Percentiles rank a stretch among this genome's conserved stretches.
phyloP scores from a whole-genome alignment of 2,888 invertebrate species.

The Tryphoninae sp. region DNA sequence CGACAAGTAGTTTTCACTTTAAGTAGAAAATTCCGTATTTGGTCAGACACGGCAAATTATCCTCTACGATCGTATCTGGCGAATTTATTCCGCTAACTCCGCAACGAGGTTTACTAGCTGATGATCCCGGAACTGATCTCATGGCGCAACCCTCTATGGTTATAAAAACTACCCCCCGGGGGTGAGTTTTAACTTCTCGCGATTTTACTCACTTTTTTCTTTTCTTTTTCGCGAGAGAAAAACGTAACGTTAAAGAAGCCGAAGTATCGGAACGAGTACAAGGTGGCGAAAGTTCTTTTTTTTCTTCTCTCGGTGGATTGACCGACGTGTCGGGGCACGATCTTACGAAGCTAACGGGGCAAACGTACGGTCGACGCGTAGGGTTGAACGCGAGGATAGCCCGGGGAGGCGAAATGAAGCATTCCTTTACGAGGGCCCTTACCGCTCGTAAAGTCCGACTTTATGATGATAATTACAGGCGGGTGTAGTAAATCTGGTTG shows the following conservation, averaged over 20 bases:
- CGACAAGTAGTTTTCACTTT: constrained; percentile 7
- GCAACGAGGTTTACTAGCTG: constrained; percentile 4
- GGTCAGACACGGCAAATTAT: constrained; percentile 27
- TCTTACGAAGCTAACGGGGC: constrained; percentile 32
- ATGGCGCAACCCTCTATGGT: constrained; percentile 41
- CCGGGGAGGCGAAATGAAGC: constrained; percentile 79
- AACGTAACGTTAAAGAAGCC: constrained; percentile 40
- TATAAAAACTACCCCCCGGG: constrained; percentile 54
- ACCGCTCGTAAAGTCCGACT: constrained; percentile 81
- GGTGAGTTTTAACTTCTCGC: constrained; percentile 60
- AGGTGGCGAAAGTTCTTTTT: constrained; percentile 28
- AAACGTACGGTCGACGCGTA: constrained; percentile 33
- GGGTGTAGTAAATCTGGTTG: constrained; percentile 80
- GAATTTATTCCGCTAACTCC: constrained; percentile 1
- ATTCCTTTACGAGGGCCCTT: constrained; percentile 81
- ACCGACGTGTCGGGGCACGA: constrained; percentile 39
- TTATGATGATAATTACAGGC: constrained; percentile 81
- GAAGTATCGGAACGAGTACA: constrained; percentile 20
- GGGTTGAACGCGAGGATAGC: constrained; percentile 55
- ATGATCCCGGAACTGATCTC: constrained; percentile 33
- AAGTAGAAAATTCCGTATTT: constrained; percentile 29
- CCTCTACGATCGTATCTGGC: background rate
- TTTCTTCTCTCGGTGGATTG: constrained; percentile 29
- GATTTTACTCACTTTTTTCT: constrained; percentile 34
- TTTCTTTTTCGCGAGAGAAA: constrained; percentile 9